Evolutionary conservation across 2,797 vertebrate genomes (phyloP), one percentile per base, ranked within the genome.

Genomic region (Tinamus major): DNA sequence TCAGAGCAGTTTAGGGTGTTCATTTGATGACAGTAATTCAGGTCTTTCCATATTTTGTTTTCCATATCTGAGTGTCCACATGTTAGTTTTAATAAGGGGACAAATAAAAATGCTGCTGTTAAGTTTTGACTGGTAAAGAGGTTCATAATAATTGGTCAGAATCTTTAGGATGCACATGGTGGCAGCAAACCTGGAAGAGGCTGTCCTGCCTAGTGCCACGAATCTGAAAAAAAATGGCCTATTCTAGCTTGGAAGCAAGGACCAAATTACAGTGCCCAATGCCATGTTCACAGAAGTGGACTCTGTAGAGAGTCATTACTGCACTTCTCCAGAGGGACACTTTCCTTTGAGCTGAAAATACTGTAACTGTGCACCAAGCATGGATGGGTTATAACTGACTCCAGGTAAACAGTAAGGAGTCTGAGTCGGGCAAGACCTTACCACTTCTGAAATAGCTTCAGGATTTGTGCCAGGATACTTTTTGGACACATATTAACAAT

Each of bases 311-410:
- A 70, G 37, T 67, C 58, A 21, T 81, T 85, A 12, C 13, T 31
- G 5, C 11, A 0, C 10, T 46, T 35, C 27, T 88, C 64, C 55
- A 80, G 91, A 48, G 33, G 10, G 0, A 0, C 4, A 2, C 10
- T 65, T 27, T 77, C 8, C 35, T 90, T 79, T 76, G 41, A 76
- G n/a, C 8, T 77, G 19, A 13, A 46, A 23, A 26, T 71, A 15
- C 49, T 53, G 15, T 77, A 39, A 58, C 27, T 11, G 10, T 35
- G 70, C 37, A 64, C 23, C 31, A 18, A 10, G 20, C 7, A 9
- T 1, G 1, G n/a, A n/a, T 69, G 55, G 39, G 29, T 35, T 71
- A 9, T 35, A 65, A 39, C 23, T 53, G 29, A 26, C 13, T 64
- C 7, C 4, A 17, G 39, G 29, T 26, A 59, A 31, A 56, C 5